These are phyloP conservation scores for Heterodera schachtii DNA, from an alignment of 1,140 invertebrate genomes.

Conservation along the genomic window DNA sequence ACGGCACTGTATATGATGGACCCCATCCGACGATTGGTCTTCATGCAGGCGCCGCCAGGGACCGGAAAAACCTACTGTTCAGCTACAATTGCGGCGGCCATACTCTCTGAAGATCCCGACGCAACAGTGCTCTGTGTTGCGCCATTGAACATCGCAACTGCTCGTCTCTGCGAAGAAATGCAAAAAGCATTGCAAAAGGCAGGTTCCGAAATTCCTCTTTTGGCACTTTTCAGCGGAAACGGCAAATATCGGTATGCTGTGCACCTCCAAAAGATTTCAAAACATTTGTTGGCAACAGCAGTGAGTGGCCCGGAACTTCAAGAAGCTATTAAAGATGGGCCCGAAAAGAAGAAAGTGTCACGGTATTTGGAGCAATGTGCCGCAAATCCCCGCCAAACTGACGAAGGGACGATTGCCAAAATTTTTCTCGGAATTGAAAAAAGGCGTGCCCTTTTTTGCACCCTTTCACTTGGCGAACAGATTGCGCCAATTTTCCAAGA, in stretches of 20 bases:
- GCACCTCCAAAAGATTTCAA: neutral
- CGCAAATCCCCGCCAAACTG: neutral
- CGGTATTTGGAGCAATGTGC: neutral
- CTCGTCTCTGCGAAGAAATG: neutral
- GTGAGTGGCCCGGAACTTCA: neutral
- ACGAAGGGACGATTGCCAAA: neutral
- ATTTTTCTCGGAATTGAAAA: neutral
- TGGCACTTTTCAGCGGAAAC: neutral
- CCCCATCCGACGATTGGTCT: neutral
- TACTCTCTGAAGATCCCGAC: neutral
- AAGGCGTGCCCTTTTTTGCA: neutral
- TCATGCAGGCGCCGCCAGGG: constrained; percentile 1
- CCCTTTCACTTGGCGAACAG: neutral
- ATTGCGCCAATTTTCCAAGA: neutral
- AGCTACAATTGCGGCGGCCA: neutral
- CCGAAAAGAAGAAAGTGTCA: neutral
- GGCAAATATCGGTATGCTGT: neutral
- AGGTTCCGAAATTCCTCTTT: neutral
- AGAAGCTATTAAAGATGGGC: neutral
- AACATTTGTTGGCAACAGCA: neutral
- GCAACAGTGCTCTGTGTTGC: neutral
- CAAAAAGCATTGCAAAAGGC: neutral
- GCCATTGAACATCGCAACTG: neutral
- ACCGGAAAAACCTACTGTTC: neutral
- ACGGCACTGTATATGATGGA: constrained; percentile 8